phyloP scores from a whole-genome alignment of 2,888 invertebrate species.

The Dromius quadrimaculatus region DNA sequence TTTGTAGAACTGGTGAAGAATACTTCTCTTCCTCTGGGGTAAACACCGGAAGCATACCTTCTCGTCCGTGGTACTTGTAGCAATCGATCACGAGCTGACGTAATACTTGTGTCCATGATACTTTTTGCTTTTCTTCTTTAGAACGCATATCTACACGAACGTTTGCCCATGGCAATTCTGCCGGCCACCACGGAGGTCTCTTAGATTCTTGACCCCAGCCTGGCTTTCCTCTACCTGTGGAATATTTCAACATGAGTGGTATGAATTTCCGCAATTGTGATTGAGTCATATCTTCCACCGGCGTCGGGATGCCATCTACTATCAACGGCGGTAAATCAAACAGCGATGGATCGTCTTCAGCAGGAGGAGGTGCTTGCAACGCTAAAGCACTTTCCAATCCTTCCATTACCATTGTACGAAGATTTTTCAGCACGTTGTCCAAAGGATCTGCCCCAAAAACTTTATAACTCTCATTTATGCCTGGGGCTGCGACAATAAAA shows the following conservation, averaged over 20 bases:
- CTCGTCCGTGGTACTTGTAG: conserved; percentile 77
- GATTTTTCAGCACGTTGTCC: neutral
- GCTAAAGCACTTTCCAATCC: neutral
- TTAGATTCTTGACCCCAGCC: conserved; percentile 79
- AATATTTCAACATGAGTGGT: conserved; percentile 78
- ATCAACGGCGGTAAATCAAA: conserved; percentile 77
- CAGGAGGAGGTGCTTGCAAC: conserved; percentile 54
- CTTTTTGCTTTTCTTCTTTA: conserved; percentile 77
- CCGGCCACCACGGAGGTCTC: conserved; percentile 78
- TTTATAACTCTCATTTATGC: conserved; percentile 68
- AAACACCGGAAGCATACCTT: no score
- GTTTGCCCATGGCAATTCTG: conserved; percentile 79
- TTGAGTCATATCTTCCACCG: conserved; percentile 80
- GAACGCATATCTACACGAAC: conserved; percentile 77
- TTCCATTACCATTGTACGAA: neutral
- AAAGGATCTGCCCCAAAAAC: conserved; percentile 3
- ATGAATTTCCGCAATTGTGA: conserved; percentile 78
- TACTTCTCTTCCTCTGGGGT: no score
- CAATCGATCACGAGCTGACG: conserved; percentile 78
- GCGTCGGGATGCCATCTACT: conserved; percentile 78
- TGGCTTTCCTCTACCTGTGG: conserved; percentile 76
- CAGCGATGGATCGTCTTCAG: conserved; percentile 71
- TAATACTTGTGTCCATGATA: conserved; percentile 78
- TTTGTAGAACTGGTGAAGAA: no score
- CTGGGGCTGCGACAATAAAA: conserved; percentile 76